phyloP scores from a whole-genome alignment of 2,888 invertebrate genomes.

The Ctena decussata region DNA sequence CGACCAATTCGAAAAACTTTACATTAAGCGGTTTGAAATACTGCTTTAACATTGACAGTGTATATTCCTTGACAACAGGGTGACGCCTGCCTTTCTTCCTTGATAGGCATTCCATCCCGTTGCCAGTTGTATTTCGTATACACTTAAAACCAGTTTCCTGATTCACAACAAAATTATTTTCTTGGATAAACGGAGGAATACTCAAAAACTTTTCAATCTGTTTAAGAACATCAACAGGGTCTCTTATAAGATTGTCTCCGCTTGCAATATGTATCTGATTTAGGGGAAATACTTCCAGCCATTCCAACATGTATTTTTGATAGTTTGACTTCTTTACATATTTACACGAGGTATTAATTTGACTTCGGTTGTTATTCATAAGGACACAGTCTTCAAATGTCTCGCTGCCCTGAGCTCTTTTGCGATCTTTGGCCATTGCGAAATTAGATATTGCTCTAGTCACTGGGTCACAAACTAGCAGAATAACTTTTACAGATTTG shows the following conservation, averaged over 20 bases:
- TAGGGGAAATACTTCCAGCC: constrained; percentile 19
- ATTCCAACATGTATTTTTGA: not conserved
- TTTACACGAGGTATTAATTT: not conserved
- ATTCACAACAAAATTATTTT: not conserved
- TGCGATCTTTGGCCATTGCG: constrained; percentile 34
- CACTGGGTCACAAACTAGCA: constrained; percentile 30
- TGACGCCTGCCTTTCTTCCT: constrained; percentile 23
- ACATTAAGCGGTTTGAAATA: constrained; percentile 18
- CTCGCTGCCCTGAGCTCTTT: not conserved
- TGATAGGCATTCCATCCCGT: constrained; percentile 4
- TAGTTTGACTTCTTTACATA: constrained; percentile 31
- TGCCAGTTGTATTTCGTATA: not conserved
- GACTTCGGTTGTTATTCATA: not conserved
- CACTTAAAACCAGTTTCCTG: constrained; percentile 21
- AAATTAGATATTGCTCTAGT: constrained; percentile 24
- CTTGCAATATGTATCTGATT: constrained; percentile 20
- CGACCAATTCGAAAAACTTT: not conserved
- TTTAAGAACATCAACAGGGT: not conserved
- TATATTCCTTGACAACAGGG: not conserved
- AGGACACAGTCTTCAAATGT: constrained; percentile 22
- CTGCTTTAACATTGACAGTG: not conserved
- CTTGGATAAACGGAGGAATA: not conserved
- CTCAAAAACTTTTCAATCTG: constrained; percentile 22
- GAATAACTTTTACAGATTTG: constrained; percentile 9
- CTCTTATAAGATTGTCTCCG: not conserved